A percentile compares a stretch with the other conserved stretches of the same genome.
These are phyloP conservation scores for Xestia c-nigrum DNA, from an alignment of 2,888 invertebrate species.

Conservation along the genomic window DNA sequence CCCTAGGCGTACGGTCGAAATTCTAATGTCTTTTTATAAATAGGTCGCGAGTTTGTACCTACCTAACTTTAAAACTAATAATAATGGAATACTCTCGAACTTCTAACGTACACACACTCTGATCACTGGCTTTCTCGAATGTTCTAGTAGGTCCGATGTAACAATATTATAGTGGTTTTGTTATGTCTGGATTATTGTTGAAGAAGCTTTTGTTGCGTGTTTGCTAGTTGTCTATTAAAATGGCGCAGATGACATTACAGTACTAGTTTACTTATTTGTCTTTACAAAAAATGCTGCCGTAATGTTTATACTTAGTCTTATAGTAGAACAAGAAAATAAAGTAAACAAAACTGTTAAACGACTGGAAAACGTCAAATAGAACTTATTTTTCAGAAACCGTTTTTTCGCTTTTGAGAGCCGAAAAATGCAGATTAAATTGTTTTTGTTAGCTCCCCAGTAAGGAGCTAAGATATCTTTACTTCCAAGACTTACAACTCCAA, in stretches of 20 bases:
- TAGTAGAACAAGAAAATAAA: not conserved
- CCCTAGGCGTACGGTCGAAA: too few relatives aligned
- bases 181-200: conserved; percentile 37
- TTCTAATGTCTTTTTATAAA: too few relatives aligned
- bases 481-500: conserved; percentile 9
- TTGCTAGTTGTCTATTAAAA: conserved; percentile 24
- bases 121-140: too few relatives aligned
- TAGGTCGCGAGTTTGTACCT: too few relatives aligned
- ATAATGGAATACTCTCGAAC: too few relatives aligned
- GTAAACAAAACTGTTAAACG: not conserved
- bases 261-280: not conserved
- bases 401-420: not conserved
- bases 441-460: not conserved
- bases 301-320: not conserved
- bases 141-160: too few relatives aligned
- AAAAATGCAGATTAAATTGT: not conserved
- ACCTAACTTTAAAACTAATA: too few relatives aligned
- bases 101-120: too few relatives aligned
- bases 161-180: conserved; percentile 43
- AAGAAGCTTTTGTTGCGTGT: conserved; percentile 5
- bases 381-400: not conserved
- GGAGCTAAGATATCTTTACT: too few relatives aligned
- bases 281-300: not conserved
- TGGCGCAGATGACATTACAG: not conserved
- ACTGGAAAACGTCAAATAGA: not conserved